Percentiles rank a stretch among this genome's conserved stretches.
Evolutionary conservation across 2,888 invertebrate species (phyloP).

Genomic region (Lacanobia wlatinum): DNA sequence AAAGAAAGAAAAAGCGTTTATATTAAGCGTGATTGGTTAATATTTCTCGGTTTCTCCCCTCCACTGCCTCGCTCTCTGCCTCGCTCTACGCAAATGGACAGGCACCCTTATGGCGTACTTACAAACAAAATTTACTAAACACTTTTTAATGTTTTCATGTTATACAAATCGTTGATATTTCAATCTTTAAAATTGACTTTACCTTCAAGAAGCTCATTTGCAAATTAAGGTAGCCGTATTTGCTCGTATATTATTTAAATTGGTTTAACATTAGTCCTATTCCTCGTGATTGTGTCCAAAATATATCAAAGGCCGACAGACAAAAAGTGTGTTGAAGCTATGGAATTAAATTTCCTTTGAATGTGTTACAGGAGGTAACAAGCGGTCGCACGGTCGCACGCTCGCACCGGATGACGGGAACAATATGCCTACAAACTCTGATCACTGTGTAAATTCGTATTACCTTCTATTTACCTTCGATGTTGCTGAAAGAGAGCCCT

Average conservation of each 20-base stretch:
- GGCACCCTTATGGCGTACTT: constrained; percentile 9
- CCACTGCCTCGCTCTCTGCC: too few relatives aligned
- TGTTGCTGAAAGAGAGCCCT: background rate
- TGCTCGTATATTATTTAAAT: constrained; percentile 30
- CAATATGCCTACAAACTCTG: constrained; percentile 54
- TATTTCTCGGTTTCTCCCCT: too few relatives aligned
- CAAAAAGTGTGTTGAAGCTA: constrained; percentile 55
- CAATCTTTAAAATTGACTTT: background rate
- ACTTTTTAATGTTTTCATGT: background rate
- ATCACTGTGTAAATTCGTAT: constrained; percentile 46
- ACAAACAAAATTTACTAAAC: background rate
- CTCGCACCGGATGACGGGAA: constrained; percentile 52
- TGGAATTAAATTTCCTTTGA: constrained; percentile 65
- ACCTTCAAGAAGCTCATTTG: constrained; percentile 7
- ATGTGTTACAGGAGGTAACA: constrained; percentile 53
- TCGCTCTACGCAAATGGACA: too few relatives aligned
- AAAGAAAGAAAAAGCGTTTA: too few relatives aligned
- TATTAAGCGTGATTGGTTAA: too few relatives aligned
- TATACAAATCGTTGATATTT: background rate
- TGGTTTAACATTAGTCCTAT: constrained; percentile 50
- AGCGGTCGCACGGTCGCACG: constrained; percentile 53
- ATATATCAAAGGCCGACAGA: constrained; percentile 48
- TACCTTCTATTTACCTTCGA: constrained; percentile 37
- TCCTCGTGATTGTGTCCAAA: constrained; percentile 32
- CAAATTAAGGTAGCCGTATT: background rate